Evolutionary conservation across 2,797 vertebrate genomes (phyloP), one percentile per base, ranked within the genome.

Genomic region (Atherinosoma microstoma): DNA sequence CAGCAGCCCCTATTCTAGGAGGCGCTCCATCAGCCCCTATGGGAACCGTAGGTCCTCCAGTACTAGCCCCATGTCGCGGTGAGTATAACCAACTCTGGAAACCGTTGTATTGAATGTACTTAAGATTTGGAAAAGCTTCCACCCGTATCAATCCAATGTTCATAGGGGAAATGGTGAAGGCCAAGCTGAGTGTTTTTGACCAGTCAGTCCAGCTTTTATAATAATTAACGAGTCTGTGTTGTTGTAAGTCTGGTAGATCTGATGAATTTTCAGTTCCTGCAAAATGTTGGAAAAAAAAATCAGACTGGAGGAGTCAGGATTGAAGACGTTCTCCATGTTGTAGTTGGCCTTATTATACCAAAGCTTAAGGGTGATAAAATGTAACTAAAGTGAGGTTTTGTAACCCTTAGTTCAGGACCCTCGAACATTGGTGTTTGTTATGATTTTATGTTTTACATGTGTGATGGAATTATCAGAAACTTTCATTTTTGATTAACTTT

Each of bases 61-160:
- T 88, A 94, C 96, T 45, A 99, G 98, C 89, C 98, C 98, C 18
- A 91, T 97, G 58, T 89, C 97, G 87, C 94, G 98, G 98, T 99
- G 90, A 91, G 96, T 93, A 56, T 57, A 0, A 11, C 4, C 20
- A 30, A 29, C 13, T 3, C 42, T 18, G 3, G 0, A 2, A 30
- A 20, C 9, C 27, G 1, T 42, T 22, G 27, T 22, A 7, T 0
- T 60, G 49, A 4, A 29, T 42, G 7, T 66, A 61, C 10, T 34
- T 12, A 58, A 2, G 56, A 24, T 35, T 36, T 22, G 29, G 9
- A 35, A 24, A 61, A 29, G 3, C 1, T 64, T 51, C 16, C 6
- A 29, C 4, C 3, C 6, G 16, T 6, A 51, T 32, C 6, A 64
- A n/a, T 36, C 0, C 42, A 32, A 35, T 13, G 12, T n/a, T 64